Conservation (phyloP, 1,140 invertebrate species). For the Drosophila seguyi region DNA sequence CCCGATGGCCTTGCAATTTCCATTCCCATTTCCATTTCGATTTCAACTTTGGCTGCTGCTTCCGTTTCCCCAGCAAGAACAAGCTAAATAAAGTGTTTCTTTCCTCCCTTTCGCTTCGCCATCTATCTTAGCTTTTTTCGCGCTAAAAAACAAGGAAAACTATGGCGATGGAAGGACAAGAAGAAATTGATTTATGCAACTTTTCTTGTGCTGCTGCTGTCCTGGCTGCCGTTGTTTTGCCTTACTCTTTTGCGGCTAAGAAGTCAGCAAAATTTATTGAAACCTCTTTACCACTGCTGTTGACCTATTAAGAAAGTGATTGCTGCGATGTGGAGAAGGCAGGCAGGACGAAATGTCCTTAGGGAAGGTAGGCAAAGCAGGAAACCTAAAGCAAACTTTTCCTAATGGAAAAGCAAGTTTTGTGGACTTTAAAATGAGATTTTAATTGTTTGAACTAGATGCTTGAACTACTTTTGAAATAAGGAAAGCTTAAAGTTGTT, state of each 20-base stretch:
- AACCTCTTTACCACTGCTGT: constrained; percentile 52
- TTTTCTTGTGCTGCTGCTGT: constrained; percentile 36
- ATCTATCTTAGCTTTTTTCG: constrained; percentile 41
- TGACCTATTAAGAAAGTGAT: constrained; percentile 70
- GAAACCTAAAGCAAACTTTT: constrained; percentile 37
- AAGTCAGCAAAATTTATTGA: constrained; percentile 69
- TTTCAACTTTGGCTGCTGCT: constrained; percentile 50
- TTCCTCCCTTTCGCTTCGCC: constrained; percentile 1
- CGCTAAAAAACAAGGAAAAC: constrained; percentile 45
- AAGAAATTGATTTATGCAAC: constrained; percentile 77
- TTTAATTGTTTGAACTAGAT: neutral
- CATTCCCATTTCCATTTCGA: constrained; percentile 64
- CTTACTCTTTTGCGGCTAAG: constrained; percentile 33
- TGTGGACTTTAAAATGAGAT: constrained; percentile 60
- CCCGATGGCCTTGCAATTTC: constrained; percentile 60
- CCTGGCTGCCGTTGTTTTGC: constrained; percentile 2
- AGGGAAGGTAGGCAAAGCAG: neutral
- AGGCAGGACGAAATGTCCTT: neutral
- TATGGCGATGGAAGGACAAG: constrained; percentile 5
- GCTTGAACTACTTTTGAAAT: neutral
- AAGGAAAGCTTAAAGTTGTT: neutral
- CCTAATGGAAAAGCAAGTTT: constrained; percentile 66
- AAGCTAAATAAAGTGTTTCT: constrained; percentile 65
- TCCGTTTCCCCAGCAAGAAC: constrained; percentile 51
- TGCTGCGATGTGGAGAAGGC: neutral